Base-by-base conservation (phyloP, 2,888 invertebrate species). In the Penaeus monodon region DNA sequence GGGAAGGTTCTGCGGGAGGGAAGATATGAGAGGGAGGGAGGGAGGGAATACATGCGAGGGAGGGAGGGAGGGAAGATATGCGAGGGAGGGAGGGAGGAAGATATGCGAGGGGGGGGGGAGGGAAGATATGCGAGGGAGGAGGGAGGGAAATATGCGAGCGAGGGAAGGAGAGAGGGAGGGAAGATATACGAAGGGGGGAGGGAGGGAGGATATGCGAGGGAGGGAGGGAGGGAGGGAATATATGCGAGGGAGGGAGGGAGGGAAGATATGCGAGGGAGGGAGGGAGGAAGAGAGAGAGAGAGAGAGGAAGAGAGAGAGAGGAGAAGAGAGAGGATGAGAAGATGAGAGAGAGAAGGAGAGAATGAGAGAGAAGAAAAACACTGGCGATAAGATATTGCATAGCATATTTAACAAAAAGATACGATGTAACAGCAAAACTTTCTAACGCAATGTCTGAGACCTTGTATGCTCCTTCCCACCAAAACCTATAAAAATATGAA, bases 1-100 rank as follows among this genome's bases (percentile, higher is more conserved):
- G 66, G 66, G 85, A 76, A 80, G 74, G 76, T 85, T 81, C 65
- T 81, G 68, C 81, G 66, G 49, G 24, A 24, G 10, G 79, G 68
- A 49, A 83, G 83, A 83, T 83, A 79, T 63, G 84, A 24, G 33
- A 65, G 12, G 80, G 29, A n/a, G 33, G 20, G 33, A 63, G 65
- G 33, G 64, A 14, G 44, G 22, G 49, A 38, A 14, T 8, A 14
- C n/a, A 10, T 8, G 44, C 10, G 44, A 44, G 44, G 44, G 44
- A 44, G 44, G n/a, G 70, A 70, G 33, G 70, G 70, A 70, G 70
- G 14, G 70, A 33, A n/a, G 70, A 20, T 44, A 44, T 44, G 38
- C 12, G 70, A 68, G 70, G n/a, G 17, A 4, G n/a, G 6, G 17
- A 24, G n/a, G n/a, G 44, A 10, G 17, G 33, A 14, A 14, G 33